Evolutionary conservation across 2,888 invertebrate genomes (phyloP).

Genomic region (Philopedon plagiatum): DNA sequence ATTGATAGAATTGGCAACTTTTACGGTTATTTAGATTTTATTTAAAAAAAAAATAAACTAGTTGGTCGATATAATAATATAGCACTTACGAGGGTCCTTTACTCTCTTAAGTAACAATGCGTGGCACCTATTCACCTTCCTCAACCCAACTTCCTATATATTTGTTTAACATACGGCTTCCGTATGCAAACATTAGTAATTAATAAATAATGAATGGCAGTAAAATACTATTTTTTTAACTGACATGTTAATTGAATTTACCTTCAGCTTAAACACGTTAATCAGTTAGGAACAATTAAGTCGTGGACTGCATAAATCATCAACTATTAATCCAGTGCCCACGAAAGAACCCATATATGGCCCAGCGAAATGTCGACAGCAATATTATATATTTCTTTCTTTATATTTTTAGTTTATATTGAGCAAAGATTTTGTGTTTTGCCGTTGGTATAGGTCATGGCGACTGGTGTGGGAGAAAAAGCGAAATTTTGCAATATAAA

Average conservation of each 20-base stretch:
- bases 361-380: not conserved
- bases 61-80: too few relatives aligned
- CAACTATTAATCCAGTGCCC: constrained; percentile 31
- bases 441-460: not conserved
- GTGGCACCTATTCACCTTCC: too few relatives aligned
- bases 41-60: too few relatives aligned
- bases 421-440: not conserved
- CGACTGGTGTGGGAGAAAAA: not conserved
- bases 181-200: not conserved
- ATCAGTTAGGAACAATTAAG: constrained; percentile 25
- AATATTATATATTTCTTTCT: not conserved
- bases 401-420: not conserved
- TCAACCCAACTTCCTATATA: not conserved
- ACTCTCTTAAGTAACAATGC: too few relatives aligned
- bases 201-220: constrained; percentile 2
- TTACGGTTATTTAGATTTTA: too few relatives aligned
- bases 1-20: too few relatives aligned
- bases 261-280: not conserved
- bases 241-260: not conserved
- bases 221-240: not conserved
- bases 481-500: not conserved
- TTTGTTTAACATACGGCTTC: not conserved
- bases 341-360: constrained; percentile 1
- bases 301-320: constrained; percentile 25
- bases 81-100: too few relatives aligned